A percentile compares a stretch with the other conserved stretches of the same genome.
Conservation (phyloP, 2,797 vertebrate genomes). For the Phrynocephalus forsythii region DNA sequence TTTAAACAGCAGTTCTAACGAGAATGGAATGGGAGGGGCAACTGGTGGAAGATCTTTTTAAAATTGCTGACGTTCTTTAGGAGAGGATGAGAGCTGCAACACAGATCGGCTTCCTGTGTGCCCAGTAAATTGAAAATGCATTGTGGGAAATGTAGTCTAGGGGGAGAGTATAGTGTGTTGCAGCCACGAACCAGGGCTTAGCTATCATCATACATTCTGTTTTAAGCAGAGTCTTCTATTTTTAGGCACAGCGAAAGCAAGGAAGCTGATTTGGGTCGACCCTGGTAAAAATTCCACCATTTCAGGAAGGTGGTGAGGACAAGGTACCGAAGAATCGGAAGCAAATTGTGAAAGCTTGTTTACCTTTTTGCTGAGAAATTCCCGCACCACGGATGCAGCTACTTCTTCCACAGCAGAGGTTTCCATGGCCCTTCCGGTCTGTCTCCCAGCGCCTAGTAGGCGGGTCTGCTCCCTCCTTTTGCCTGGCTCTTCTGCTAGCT, state of each 20-base stretch:
- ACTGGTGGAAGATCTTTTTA: too few species aligned
- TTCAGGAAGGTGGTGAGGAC: neutral
- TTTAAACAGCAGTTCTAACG: neutral
- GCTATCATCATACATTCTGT: too few species aligned
- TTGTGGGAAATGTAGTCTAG: constrained; percentile 66
- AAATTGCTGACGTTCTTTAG: too few species aligned
- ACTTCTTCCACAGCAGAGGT: constrained; percentile 84
- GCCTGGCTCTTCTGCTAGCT: neutral
- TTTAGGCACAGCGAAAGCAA: neutral
- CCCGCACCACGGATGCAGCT: constrained; percentile 90
- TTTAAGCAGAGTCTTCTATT: too few species aligned
- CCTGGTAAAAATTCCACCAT: neutral
- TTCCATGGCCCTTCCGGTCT: constrained; percentile 63
- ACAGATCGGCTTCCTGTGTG: neutral
- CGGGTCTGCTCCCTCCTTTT: accelerated
- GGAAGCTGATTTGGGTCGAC: accelerated
- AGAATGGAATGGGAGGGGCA: too few species aligned
- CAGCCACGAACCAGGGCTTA: neutral
- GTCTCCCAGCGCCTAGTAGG: neutral
- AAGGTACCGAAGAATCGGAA: neutral
- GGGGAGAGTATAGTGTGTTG: accelerated
- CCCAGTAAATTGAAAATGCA: neutral
- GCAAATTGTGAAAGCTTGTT: neutral
- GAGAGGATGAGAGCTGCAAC: too few species aligned
- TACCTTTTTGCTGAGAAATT: constrained; percentile 94